Evolutionary conservation across 1,140 invertebrate genomes (phyloP), one percentile per base, ranked within the genome.

Genomic region (Luehdorfia chinensis): DNA sequence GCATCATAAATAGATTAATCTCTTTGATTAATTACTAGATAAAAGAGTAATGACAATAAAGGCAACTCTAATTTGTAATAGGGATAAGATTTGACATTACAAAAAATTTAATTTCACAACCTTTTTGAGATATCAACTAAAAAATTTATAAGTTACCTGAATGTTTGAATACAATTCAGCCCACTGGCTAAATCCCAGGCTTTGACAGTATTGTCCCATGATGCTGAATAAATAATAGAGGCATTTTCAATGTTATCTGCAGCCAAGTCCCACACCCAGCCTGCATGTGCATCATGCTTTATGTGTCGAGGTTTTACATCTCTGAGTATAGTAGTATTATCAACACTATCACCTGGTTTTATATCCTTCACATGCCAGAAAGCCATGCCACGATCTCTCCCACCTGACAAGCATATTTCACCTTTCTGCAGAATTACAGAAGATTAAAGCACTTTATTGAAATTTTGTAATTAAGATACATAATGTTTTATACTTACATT

Each of bases 151-250:
- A 36, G 4, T 68, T 49, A 85, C 84, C 61, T 58, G 49, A 86
- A 87, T 41, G 62, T 72, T 59, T 83, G 53, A 13, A 77, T 46
- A 59, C 69, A 74, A 39, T 65, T 62, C 44, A 87, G 68, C 25
- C 65, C 69, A 34, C 65, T 60, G 12, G 47, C 50, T 16, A 87
- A 59, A 39, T 87, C 85, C 87, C 87, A 88, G 11, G 73, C 70
- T 63, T 87, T 87, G 0, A 88, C 81, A 36, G 79, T 78, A 43
- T 80, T 86, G 47, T 88, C 87, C 87, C 87, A 88, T 11, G 87
- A 88, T 1, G 83, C 84, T 7, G 87, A 88, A 33, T 81, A 85
- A 14, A 87, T 47, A 34, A 61, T 53, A 1, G 66, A 56, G 0
- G 78, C 69, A 48, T 53, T 57, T 6, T 74, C 59, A 8, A 59